These are phyloP conservation scores for Vombatus ursinus DNA, from an alignment of 2,113 vertebrate species.

Conservation along the genomic window DNA sequence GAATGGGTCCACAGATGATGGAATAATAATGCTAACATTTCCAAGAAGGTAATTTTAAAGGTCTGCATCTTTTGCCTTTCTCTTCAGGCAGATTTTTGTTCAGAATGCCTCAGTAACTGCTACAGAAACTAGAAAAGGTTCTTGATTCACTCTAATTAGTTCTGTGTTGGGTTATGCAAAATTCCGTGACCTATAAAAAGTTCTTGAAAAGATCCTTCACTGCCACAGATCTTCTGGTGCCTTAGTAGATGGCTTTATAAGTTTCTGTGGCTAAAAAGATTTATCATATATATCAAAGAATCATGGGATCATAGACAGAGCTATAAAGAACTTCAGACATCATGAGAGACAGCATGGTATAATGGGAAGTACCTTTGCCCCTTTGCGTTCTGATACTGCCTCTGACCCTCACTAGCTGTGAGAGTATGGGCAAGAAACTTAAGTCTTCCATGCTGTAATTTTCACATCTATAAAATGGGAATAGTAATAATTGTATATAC, in stretches of 20 bases:
- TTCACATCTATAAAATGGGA: neutral
- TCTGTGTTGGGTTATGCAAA: neutral
- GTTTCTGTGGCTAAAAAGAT: neutral
- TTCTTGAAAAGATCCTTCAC: neutral
- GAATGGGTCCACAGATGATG: neutral
- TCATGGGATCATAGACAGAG: neutral
- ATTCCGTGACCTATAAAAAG: neutral
- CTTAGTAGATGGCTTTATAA: neutral
- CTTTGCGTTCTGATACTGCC: neutral
- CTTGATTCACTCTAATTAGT: neutral
- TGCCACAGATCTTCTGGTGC: neutral
- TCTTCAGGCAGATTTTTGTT: neutral
- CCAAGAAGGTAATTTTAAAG: neutral
- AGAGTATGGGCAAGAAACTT: neutral
- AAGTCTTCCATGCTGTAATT: neutral
- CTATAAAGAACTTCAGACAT: neutral
- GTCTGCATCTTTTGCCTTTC: neutral
- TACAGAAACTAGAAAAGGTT: neutral
- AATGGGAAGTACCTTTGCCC: neutral
- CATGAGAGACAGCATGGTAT: neutral
- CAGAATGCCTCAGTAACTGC: neutral
- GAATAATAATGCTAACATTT: neutral
- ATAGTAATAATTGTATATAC: neutral
- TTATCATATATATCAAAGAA: neutral
- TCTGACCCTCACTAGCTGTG: neutral